These are phyloP conservation scores for Discoglossus pictus DNA, from an alignment of 2,797 vertebrate genomes.

Conservation along the genomic window DNA sequence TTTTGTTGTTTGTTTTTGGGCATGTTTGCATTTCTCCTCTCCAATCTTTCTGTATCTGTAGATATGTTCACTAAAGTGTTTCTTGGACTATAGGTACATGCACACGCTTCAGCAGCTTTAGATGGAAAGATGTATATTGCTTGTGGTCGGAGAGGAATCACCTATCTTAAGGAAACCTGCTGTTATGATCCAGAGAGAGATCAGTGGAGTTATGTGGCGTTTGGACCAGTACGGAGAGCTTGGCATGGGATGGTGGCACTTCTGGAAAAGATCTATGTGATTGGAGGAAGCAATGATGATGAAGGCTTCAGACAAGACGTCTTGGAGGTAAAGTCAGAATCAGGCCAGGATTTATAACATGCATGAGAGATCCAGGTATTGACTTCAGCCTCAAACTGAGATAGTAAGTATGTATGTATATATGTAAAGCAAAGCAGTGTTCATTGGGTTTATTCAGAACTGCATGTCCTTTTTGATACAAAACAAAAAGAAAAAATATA, in stretches of 20 bases:
- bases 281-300: constrained; percentile 92
- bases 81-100: constrained; percentile 79
- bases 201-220: constrained; percentile 76
- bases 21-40: too few relatives aligned
- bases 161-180: constrained; percentile 87
- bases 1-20: too few relatives aligned
- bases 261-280: constrained; percentile 81
- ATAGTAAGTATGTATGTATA: background rate
- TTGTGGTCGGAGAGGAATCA: constrained; percentile 83
- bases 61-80: too few relatives aligned
- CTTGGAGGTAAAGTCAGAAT: constrained; percentile 79
- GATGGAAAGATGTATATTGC: constrained; percentile 89
- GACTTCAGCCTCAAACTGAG: background rate
- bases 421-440: too few relatives aligned
- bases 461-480: too few relatives aligned
- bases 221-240: constrained; percentile 85
- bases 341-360: too few relatives aligned
- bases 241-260: constrained; percentile 91
- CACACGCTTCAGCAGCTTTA: constrained; percentile 83
- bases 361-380: too few relatives aligned
- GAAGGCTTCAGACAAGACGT: constrained; percentile 86
- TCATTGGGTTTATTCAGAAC: too few relatives aligned
- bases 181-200: constrained; percentile 83
- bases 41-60: too few relatives aligned
- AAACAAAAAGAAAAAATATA: too few relatives aligned